These are phyloP conservation scores for Hydra vulgaris DNA, from an alignment of 30 jellyfish, hydroid and myxozoan genomes.

Conservation along the genomic window DNA sequence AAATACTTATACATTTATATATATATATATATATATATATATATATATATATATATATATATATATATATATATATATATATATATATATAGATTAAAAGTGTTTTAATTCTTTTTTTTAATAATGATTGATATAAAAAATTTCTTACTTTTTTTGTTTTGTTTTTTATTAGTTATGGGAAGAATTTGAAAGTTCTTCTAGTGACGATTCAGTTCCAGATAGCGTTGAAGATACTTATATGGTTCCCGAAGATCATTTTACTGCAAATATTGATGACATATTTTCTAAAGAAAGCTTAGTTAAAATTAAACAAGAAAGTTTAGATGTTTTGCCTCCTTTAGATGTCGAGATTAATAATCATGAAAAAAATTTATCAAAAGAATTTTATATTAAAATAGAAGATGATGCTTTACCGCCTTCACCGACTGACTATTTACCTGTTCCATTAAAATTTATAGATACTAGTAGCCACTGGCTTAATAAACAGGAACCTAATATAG, in stretches of 20 bases:
- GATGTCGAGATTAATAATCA: slow-evolving; percentile 17
- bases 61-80: no score
- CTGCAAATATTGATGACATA: slow-evolving; percentile 87
- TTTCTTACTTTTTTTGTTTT: not conserved
- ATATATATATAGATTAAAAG: not conserved
- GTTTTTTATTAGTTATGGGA: slow-evolving; percentile 75
- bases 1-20: no score
- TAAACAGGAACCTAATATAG: not conserved
- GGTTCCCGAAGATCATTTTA: slow-evolving; percentile 44
- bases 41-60: no score
- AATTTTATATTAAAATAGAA: slow-evolving; percentile 8
- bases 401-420: slow-evolving; percentile 26
- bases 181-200: slow-evolving; percentile 88
- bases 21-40: no score
- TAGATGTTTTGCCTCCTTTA: slow-evolving; percentile 18
- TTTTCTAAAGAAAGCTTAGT: slow-evolving; percentile 31
- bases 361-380: slow-evolving; percentile 37
- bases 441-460: not conserved
- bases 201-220: slow-evolving; percentile 87
- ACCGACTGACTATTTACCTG: slow-evolving; percentile 12
- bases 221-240: slow-evolving; percentile 34
- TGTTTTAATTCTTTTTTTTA: no score
- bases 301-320: slow-evolving; percentile 22
- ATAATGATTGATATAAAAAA: no score
- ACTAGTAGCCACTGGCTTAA: slow-evolving; percentile 12